These are phyloP conservation scores for Pygmarrhopalites habei DNA, from an alignment of 1,140 invertebrate species.

Conservation along the genomic window DNA sequence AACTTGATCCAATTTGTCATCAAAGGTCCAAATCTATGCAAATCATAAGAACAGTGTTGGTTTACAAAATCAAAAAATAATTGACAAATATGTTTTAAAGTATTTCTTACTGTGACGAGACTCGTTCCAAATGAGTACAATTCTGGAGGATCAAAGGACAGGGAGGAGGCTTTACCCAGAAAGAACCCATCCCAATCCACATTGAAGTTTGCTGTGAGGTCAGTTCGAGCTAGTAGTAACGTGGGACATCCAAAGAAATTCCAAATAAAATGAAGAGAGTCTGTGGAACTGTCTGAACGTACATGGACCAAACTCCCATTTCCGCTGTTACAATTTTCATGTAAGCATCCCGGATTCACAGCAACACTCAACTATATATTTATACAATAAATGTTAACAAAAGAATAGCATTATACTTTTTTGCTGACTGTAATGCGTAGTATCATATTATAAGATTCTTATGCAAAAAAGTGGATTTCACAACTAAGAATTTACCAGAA, in stretches of 20 bases:
- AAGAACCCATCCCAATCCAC: constrained; percentile 25
- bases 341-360: constrained; percentile 1
- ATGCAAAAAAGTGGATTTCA: too few relatives aligned
- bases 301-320: constrained; percentile 32
- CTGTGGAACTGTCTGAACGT: constrained; percentile 24
- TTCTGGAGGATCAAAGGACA: constrained; percentile 12
- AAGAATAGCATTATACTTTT: too few relatives aligned
- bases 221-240: constrained; percentile 30
- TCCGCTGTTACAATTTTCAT: background rate
- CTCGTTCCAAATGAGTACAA: constrained; percentile 32
- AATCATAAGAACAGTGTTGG: background rate
- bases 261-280: constrained; percentile 35
- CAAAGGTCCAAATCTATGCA: constrained; percentile 30
- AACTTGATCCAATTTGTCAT: constrained; percentile 24
- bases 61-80: background rate
- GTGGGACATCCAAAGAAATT: constrained; percentile 31
- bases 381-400: too few relatives aligned
- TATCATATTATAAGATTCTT: too few relatives aligned
- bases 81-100: background rate
- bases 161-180: background rate
- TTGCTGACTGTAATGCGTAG: too few relatives aligned
- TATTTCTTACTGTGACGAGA: constrained; percentile 15
- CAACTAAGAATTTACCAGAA: too few relatives aligned
- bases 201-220: constrained; percentile 12
- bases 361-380: background rate